Evolutionary conservation across 2,797 vertebrate species (phyloP).

Genomic region (Lerista edwardsae): DNA sequence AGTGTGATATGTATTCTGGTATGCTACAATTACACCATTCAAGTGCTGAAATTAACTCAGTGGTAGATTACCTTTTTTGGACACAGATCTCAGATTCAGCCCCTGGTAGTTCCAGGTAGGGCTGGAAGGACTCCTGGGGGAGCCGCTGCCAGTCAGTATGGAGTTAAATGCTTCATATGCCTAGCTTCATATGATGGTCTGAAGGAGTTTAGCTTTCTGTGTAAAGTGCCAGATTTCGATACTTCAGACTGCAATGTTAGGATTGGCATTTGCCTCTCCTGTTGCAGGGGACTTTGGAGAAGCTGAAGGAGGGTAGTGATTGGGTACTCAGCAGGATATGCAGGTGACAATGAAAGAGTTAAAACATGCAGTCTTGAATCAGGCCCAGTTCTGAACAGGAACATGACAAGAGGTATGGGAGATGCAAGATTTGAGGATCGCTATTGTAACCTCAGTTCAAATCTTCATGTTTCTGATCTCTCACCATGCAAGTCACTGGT

Average conservation of each 20-base stretch:
- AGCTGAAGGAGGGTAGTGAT: neutral
- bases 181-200: too few relatives aligned
- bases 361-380: neutral
- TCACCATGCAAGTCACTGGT: too few relatives aligned
- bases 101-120: too few relatives aligned
- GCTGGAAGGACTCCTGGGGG: too few relatives aligned
- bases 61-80: too few relatives aligned
- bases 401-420: neutral
- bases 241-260: too few relatives aligned
- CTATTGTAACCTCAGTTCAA: neutral
- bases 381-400: neutral
- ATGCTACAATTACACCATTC: neutral
- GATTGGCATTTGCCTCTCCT: too few relatives aligned
- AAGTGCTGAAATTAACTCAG: neutral
- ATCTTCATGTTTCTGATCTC: neutral
- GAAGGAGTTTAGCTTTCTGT: neutral
- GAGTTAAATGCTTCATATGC: too few relatives aligned
- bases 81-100: too few relatives aligned
- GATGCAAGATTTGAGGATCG: neutral
- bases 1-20: neutral
- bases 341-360: neutral
- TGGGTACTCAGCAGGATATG: neutral
- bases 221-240: neutral
- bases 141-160: too few relatives aligned
- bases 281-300: neutral